A percentile compares a stretch with the other conserved stretches of the same genome.
phyloP scores from a whole-genome alignment of 2,113 vertebrate species.

The Xyrauchen texanus region DNA sequence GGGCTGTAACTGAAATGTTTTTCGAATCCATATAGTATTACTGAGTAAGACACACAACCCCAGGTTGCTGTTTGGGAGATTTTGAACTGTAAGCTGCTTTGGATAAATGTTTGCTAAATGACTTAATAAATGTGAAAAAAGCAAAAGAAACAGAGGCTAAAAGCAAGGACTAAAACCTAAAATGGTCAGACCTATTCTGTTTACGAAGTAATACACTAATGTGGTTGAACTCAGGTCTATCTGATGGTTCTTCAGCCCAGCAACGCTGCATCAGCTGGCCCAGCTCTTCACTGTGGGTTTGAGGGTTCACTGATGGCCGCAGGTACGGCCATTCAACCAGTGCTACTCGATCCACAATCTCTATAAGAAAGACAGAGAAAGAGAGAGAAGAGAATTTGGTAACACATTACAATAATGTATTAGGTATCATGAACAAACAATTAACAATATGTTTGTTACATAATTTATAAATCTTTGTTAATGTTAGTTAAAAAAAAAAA shows the following conservation, averaged over 20 bases:
- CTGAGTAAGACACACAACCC: too few species aligned
- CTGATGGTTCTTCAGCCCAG: constrained; percentile 89
- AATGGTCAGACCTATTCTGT: constrained; percentile 83
- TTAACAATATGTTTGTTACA: too few species aligned
- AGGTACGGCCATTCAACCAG: constrained; percentile 86
- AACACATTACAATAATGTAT: too few species aligned
- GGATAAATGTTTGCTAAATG: background rate
- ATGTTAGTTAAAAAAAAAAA: too few species aligned
- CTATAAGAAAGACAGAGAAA: constrained; percentile 59
- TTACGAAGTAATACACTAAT: constrained; percentile 84
- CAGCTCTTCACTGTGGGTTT: constrained; percentile 85
- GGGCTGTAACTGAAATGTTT: background rate
- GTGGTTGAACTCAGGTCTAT: constrained; percentile 90
- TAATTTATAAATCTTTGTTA: too few species aligned
- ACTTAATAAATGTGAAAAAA: background rate
- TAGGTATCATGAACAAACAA: too few species aligned
- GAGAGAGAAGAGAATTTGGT: background rate
- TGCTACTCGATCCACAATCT: constrained; percentile 88
- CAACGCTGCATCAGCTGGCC: constrained; percentile 91
- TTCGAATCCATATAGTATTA: background rate
- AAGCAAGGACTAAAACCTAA: too few species aligned
- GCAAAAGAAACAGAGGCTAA: background rate
- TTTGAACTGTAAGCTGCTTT: background rate
- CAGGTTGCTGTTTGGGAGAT: too few species aligned
- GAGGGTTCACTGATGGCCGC: constrained; percentile 76